Evolutionary conservation across 2,888 invertebrate genomes (phyloP).

Genomic region (Kuschelorhynchus macadamiae): DNA sequence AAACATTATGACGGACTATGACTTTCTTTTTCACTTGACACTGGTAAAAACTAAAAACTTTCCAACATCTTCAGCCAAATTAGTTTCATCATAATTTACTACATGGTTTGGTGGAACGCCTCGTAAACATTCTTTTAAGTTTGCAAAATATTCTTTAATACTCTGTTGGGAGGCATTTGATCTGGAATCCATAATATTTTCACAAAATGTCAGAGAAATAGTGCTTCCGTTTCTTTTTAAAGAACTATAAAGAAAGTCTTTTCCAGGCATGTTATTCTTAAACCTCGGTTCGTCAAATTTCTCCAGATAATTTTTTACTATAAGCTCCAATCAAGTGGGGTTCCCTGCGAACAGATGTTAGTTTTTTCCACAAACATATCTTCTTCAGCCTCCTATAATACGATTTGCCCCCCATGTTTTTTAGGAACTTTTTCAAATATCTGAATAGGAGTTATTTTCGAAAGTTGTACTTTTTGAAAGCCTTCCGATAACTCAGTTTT

Average conservation of each 20-base stretch:
- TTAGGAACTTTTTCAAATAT: too few species aligned
- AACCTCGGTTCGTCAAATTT: conserved; percentile 13
- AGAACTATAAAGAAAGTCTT: conserved; percentile 1
- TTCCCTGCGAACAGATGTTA: too few species aligned
- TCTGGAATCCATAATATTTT: conserved; percentile 21
- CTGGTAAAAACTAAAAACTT: too few species aligned
- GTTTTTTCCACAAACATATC: too few species aligned
- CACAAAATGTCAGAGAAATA: conserved; percentile 5
- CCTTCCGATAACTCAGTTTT: too few species aligned
- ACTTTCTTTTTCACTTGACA: too few species aligned
- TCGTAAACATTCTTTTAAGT: conserved; percentile 12
- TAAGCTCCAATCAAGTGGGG: conserved; percentile 1
- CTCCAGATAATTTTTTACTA: conserved; percentile 18
- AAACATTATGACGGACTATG: too few species aligned
- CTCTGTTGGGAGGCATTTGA: conserved; percentile 4
- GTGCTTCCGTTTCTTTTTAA: conserved; percentile 2
- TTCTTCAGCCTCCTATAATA: too few species aligned
- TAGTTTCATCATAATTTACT: conserved; percentile 18
- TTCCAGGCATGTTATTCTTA: conserved; percentile 12
- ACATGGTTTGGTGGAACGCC: not conserved
- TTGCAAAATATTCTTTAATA: conserved; percentile 12
- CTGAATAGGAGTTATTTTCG: too few species aligned
- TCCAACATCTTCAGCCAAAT: too few species aligned
- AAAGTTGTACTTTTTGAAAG: too few species aligned
- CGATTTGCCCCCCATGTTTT: too few species aligned